A percentile compares a stretch with the other conserved stretches of the same genome.
Evolutionary conservation across 2,113 vertebrate genomes (phyloP).

Genomic region (Octodon degus): DNA sequence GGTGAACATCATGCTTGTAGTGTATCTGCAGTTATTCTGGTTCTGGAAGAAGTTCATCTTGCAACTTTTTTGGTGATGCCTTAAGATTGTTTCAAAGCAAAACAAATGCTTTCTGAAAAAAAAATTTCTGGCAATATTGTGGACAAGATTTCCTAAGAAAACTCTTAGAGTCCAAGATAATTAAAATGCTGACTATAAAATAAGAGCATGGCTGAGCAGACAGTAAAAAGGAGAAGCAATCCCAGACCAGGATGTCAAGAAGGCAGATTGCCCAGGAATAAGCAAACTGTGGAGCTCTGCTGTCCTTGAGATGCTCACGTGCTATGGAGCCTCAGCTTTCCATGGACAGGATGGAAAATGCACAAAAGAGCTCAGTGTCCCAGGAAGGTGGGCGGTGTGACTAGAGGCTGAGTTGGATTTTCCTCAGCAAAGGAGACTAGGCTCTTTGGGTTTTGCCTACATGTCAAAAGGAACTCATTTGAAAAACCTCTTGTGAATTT

Average conservation of each 20-base stretch:
- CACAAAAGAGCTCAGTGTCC: background rate
- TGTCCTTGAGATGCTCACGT: background rate
- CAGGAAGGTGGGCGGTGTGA: background rate
- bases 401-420: background rate
- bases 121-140: background rate
- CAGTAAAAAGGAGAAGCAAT: conserved; percentile 15
- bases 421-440: background rate
- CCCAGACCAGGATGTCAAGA: conserved; percentile 12
- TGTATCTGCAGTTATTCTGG: background rate
- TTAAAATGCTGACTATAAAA: conserved; percentile 40
- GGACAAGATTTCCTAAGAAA: background rate
- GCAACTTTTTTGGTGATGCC: background rate
- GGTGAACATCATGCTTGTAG: background rate
- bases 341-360: background rate
- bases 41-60: background rate
- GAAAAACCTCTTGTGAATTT: background rate
- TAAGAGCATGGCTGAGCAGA: conserved; percentile 24
- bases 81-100: background rate
- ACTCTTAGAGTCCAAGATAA: background rate
- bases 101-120: background rate
- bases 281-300: background rate
- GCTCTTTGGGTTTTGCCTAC: background rate
- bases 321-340: background rate
- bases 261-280: background rate
- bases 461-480: background rate